Base-by-base conservation (phyloP, 1,140 invertebrate genomes). In the Drosophila ficusphila region DNA sequence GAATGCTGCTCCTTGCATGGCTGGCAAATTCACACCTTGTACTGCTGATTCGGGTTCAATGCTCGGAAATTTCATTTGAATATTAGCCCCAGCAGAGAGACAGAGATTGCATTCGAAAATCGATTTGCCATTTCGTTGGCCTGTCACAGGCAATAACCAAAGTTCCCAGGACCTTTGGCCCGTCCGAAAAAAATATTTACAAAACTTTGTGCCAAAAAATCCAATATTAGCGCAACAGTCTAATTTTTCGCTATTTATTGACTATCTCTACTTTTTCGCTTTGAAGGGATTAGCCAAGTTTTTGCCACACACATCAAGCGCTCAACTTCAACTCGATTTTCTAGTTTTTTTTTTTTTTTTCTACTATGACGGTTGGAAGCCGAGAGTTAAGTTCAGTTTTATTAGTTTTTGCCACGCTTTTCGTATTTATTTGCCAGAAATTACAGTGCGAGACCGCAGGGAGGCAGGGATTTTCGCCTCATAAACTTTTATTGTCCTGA, bases 401-500 rank as follows among this genome's bases (percentile, higher is more conserved):
- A 74, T 76, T 81, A 86, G 71, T 79, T 76, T 74, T 57, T 57
- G 42, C 36, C 57, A 62, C 56, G 68, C 60, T 69, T 39, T 46
- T 64, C 33, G 38, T 65, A 65, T 77, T 41, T 68, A 60, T 73
- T 76, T 76, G 67, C 16, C 18, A 44, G 29, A 60, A 42, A 71
- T 46, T 48, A 27, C 33, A 14, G 18, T 25, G 39, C 5, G 25
- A 4, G 27, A 5, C 3, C 1, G 3, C 6, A 8, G 19, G 0
- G 21, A 1, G 46, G 2, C 8, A 18, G 18, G 23, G 79, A 70
- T 79, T 72, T 86, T 44, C 62, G 82, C 81, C 71, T 70, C 71
- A 81, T 81, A 86, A 86, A 86, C 67, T 86, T 88, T 86, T 81
- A 86, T 86, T 88, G 81, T 76, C 61, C 61, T 81, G 81, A 86